Conservation (phyloP, 2,113 vertebrate species). For the Emydocephalus ijimae region DNA sequence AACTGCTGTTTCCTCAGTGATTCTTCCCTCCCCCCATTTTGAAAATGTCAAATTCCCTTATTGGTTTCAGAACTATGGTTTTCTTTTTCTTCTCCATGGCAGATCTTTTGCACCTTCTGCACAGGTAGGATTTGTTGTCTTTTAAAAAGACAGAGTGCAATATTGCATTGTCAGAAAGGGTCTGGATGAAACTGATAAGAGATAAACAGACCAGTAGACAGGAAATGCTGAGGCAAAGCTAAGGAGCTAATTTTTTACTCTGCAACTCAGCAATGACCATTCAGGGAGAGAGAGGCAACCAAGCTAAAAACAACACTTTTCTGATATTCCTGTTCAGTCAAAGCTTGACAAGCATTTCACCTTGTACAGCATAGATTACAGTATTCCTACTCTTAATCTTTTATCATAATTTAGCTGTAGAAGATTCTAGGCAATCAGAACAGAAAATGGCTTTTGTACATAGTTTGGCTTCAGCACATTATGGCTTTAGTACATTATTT, state of each 20-base stretch:
- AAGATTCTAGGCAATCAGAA: slow-evolving; percentile 36
- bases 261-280: slow-evolving; percentile 23
- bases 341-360: slow-evolving; percentile 43
- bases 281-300: slow-evolving; percentile 30
- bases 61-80: background rate
- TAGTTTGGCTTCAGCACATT: background rate
- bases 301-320: slow-evolving; percentile 17
- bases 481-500: slow-evolving; percentile 9
- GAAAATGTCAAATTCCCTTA: background rate
- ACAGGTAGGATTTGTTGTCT: background rate
- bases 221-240: slow-evolving; percentile 37
- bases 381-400: slow-evolving; percentile 3
- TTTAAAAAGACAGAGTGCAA: slow-evolving; percentile 3
- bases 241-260: slow-evolving; percentile 50
- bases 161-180: background rate
- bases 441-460: slow-evolving; percentile 13
- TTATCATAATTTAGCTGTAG: slow-evolving; percentile 43
- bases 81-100: background rate
- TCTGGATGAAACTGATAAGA: slow-evolving; percentile 49
- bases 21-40: background rate
- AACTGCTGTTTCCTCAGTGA: background rate
- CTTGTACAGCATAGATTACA: background rate
- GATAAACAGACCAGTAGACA: slow-evolving; percentile 26
- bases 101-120: slow-evolving; percentile 3
- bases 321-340: slow-evolving; percentile 40